Base-by-base conservation (phyloP, 2,888 invertebrate species). In the Polydrusus tereticollis region DNA sequence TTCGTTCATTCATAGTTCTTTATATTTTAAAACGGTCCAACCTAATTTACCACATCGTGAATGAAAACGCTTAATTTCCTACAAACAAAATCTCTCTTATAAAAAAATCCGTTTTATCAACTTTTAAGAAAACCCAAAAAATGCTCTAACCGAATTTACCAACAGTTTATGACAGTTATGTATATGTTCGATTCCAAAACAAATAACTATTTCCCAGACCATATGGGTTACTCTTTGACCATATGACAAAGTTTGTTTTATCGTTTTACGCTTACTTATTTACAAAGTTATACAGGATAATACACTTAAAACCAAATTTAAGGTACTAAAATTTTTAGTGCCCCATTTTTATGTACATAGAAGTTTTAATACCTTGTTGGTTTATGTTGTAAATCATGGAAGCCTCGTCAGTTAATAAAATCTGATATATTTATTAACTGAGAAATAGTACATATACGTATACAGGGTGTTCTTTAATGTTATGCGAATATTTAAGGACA, bases 221-320 rank as follows among this genome's bases (percentile, higher is more conserved):
- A n/a, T n/a, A n/a, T n/a, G n/a, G n/a, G n/a, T n/a, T n/a, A n/a
- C n/a, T n/a, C n/a, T n/a, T n/a, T 4, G 7, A 23, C 26, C 26
- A n/a, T 2, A 52, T n/a, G n/a, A 14, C 2, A 29, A 29, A 52
- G 7, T 52, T 16, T 29, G 16, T 16, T 29, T 26, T 50, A 16
- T 26, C 7, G 26, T 26, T 52, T 52, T 29, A 52, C 12, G 52
- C 14, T 29, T 1, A 29, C 16, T 14, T 52, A 16, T 8, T 29
- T 14, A 52, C 52, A 26, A 23, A 52, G 52, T 52, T 16, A 52
- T n/a, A 26, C 26, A 52, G 29, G 52, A 52, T 52, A 26, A 52
- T 16, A 29, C 21, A 8, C 16, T 12, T 14, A 52, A 52, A 52
- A n/a, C 26, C 29, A 29, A 16, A 29, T 52, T 8, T 29, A 26